Evolutionary conservation across 1,140 invertebrate genomes (phyloP), one percentile per base, ranked within the genome.

Genomic region (Drosophila mojavensis): DNA sequence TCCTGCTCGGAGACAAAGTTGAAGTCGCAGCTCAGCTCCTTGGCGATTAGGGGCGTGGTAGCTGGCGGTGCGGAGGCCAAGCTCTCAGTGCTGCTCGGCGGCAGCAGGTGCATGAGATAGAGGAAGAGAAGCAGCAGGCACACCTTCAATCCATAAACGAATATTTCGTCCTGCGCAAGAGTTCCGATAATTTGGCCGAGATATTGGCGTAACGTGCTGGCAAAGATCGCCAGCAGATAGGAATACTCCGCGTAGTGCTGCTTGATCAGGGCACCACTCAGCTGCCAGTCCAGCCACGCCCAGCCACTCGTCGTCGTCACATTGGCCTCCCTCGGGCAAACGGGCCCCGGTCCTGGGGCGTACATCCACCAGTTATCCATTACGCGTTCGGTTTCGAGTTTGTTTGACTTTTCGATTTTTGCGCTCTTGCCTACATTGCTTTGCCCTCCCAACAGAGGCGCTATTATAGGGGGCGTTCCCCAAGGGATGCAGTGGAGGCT

Each of bases 1-100:
- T 91, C 90, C 47, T 86, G 72, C 47, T 86, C 86, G 7, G 90
- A 84, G 13, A 85, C 79, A 41, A 90, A 91, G 53, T 91, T 79
- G 11, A 89, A 91, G 26, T 91, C 90, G 62, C 86, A 83, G 50
- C 75, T 85, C 6, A 91, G 67, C 20, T 80, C 71, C 26, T 89
- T 89, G 11, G 80, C 67, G 3, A 79, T 55, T 11, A 73, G 65
- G 4, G 45, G 17, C 0, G 65, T 70, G 43, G 36, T 67, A 3
- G 26, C 47, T 1, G 55, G 24, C 0, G 67, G 10, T 9, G n/a
- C 54, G 0, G 30, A 15, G 2, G 33, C 30, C 0, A 26, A 39
- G 7, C 24, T 51, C 0, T 48, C 51, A 6, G 41, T 67, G 36
- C 62, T 84, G 56, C 78, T 66, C 2, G 59, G 33, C 4, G 63